A percentile compares a stretch with the other conserved stretches of the same genome.
These are phyloP conservation scores for Charadrius vociferus DNA, from an alignment of 2,113 vertebrate species.

Conservation along the genomic window DNA sequence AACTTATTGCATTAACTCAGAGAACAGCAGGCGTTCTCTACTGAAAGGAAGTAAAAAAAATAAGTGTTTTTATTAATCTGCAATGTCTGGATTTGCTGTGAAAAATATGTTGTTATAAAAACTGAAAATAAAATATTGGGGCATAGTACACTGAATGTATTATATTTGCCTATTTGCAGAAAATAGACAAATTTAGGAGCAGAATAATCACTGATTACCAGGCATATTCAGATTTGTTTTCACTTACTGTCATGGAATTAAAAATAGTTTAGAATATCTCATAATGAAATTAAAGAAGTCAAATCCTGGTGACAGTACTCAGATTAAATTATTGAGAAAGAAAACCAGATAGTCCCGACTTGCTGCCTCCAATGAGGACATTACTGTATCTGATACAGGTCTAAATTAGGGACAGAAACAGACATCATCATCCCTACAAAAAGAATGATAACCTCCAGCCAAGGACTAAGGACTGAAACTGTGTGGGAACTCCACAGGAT, in stretches of 20 bases:
- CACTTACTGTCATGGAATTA: neutral
- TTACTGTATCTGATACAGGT: neutral
- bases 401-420: neutral
- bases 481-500: neutral
- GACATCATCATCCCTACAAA: neutral
- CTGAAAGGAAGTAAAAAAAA: neutral
- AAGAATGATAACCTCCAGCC: neutral
- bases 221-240: neutral
- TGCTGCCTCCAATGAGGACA: fast-evolving
- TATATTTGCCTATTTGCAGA: neutral
- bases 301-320: neutral
- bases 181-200: neutral
- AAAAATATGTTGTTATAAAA: neutral
- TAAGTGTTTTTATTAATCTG: neutral
- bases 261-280: neutral
- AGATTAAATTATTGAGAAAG: neutral
- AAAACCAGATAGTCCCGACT: neutral
- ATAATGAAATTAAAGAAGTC: neutral
- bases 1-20: neutral
- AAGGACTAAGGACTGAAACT: neutral
- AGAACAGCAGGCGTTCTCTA: neutral
- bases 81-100: neutral
- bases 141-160: neutral
- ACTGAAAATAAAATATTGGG: neutral
- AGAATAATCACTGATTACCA: neutral